Base-by-base conservation (phyloP, 2,888 invertebrate species). In the Sarcophaga variegata region DNA sequence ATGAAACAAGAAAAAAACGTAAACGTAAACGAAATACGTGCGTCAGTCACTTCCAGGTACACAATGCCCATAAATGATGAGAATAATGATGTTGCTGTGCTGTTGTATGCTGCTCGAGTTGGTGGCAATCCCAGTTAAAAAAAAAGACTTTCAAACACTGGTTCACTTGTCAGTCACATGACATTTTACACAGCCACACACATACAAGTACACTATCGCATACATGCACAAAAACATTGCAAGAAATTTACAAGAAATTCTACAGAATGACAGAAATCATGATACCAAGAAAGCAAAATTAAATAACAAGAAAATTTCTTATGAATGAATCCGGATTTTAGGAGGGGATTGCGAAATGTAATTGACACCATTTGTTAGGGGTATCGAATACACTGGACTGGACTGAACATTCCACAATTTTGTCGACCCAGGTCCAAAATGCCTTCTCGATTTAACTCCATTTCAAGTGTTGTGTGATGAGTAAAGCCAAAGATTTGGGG, bases 31-130 rank as follows among this genome's bases (percentile, higher is more conserved):
- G 37, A 4, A 70, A 25, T 70, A 72, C 77, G 81, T 67, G 74
- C 64, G 59, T 75, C 79, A 76, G 70, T 17, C 72, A 45, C 62
- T 70, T 64, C 59, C 72, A 77, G 81, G 81, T 71, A 81, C 60
- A 86, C 81, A 86, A 86, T 81, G 74, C 63, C 22, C 63, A 76
- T 84, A 87, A 87, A 87, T 87, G 87, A 79, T 82, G 84, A 84
- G 75, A 78, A 84, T 84, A 78, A 78, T 71, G 80, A 70, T 84
- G 80, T 76, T 79, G 74, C 37, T 78, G 22, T 79, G 63, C 20
- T 63, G 67, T 20, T 62, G 54, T 60, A 27, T 27, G n/a, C 59
- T 63, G 22, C 62, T 62, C 64, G 71, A 64, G 69, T 70, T 70
- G 64, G 59, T 87, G 87, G 79, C 84, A 83, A 87, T 81, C 84